These are phyloP conservation scores for Enteromius afrohamiltoni DNA, from an alignment of 2,797 vertebrate species.

Conservation along the genomic window DNA sequence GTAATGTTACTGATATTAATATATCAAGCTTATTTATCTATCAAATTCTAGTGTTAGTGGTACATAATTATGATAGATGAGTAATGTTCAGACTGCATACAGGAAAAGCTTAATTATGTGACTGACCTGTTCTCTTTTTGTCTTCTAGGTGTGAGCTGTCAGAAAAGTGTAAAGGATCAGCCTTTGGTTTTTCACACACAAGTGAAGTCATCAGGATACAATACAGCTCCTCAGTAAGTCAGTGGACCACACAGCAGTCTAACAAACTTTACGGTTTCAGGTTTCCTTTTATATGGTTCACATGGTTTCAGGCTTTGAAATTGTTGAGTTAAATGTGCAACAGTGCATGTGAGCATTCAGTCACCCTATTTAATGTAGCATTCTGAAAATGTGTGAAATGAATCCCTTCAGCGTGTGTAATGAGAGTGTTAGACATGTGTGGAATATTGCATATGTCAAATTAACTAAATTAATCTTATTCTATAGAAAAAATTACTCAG, in stretches of 20 bases:
- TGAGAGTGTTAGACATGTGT: neutral
- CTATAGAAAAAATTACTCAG: neutral
- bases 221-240: slow-evolving; percentile 79
- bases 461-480: neutral
- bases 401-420: neutral
- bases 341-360: neutral
- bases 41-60: neutral
- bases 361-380: neutral
- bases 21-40: neutral
- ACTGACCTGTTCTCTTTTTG: slow-evolving; percentile 7
- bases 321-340: neutral
- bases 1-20: neutral
- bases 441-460: neutral
- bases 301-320: slow-evolving; percentile 15
- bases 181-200: slow-evolving; percentile 85
- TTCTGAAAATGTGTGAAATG: neutral
- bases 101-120: slow-evolving; percentile 2
- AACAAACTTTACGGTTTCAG: neutral
- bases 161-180: slow-evolving; percentile 74
- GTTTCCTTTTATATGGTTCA: neutral
- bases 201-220: slow-evolving; percentile 90
- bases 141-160: slow-evolving; percentile 61
- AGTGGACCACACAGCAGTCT: slow-evolving; percentile 13
- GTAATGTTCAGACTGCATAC: neutral
- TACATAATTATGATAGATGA: neutral